Conservation (phyloP, 2,797 vertebrate species). For the Cygnus olor region DNA sequence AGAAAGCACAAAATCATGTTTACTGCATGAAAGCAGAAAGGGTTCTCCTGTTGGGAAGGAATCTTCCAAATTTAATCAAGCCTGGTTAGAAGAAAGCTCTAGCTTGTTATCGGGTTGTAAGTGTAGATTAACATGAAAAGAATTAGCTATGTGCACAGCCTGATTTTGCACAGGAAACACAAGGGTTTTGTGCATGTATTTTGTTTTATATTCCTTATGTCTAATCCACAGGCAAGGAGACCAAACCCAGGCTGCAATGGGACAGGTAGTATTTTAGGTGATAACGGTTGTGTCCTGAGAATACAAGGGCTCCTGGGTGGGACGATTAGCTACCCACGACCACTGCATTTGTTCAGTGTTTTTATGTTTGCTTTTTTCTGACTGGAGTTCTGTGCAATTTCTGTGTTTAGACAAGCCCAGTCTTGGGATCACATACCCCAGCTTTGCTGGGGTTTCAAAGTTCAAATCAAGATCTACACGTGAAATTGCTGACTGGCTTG, state of each 20-base stretch:
- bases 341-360: not conserved
- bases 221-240: conserved; percentile 53
- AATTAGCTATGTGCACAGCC: conserved; percentile 67
- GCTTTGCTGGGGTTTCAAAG: conserved; percentile 5
- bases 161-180: conserved; percentile 57
- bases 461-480: conserved; percentile 23
- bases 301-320: not conserved
- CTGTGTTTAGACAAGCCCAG: conserved; percentile 29
- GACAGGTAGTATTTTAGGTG: conserved; percentile 47
- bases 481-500: not conserved
- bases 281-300: not conserved
- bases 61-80: conserved; percentile 74
- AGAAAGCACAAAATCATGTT: conserved; percentile 70
- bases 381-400: conserved; percentile 21
- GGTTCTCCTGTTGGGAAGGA: conserved; percentile 67
- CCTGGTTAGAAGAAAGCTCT: conserved; percentile 68
- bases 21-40: conserved; percentile 63
- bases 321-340: conserved; percentile 10
- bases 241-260: conserved; percentile 36
- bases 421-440: conserved; percentile 12
- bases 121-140: conserved; percentile 75
- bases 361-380: not conserved
- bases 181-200: conserved; percentile 45
- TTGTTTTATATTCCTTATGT: conserved; percentile 55
- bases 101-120: conserved; percentile 72